A percentile compares a stretch with the other conserved stretches of the same genome.
These are phyloP conservation scores for Pocillopora grandis DNA, from an alignment of 92 coral and sea anemone genomes.

Conservation along the genomic window DNA sequence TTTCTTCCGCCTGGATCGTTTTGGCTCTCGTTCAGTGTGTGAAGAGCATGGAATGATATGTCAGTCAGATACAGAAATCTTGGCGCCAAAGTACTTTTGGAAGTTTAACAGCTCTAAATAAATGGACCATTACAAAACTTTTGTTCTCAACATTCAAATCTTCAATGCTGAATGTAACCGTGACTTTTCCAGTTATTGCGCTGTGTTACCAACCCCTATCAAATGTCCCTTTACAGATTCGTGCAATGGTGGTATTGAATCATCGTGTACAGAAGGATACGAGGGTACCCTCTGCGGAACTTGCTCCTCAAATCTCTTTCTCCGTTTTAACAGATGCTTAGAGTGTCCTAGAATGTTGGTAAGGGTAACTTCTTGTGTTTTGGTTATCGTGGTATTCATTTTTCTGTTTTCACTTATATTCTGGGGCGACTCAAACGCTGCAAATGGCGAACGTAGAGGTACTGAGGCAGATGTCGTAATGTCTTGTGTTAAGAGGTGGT, in stretches of 20 bases:
- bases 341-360: neutral
- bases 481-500: too few species aligned
- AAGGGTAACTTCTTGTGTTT: neutral
- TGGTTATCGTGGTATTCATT: constrained; percentile 26
- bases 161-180: neutral
- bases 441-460: too few species aligned
- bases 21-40: neutral
- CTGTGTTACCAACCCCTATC: constrained; percentile 30
- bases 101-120: too few species aligned
- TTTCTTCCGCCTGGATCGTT: neutral
- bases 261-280: neutral
- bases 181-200: constrained; percentile 13
- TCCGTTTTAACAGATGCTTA: constrained; percentile 42
- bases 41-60: constrained; percentile 8
- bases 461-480: too few species aligned
- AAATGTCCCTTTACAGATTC: constrained; percentile 19
- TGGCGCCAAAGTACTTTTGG: neutral
- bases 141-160: too few species aligned
- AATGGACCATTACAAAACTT: too few species aligned
- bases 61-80: constrained; percentile 32
- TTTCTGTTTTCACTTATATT: neutral
- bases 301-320: neutral
- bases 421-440: too few species aligned
- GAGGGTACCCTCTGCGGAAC: neutral
- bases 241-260: constrained; percentile 8